Evolutionary conservation across 2,888 invertebrate genomes (phyloP).

Genomic region (Melitaea athalia): DNA sequence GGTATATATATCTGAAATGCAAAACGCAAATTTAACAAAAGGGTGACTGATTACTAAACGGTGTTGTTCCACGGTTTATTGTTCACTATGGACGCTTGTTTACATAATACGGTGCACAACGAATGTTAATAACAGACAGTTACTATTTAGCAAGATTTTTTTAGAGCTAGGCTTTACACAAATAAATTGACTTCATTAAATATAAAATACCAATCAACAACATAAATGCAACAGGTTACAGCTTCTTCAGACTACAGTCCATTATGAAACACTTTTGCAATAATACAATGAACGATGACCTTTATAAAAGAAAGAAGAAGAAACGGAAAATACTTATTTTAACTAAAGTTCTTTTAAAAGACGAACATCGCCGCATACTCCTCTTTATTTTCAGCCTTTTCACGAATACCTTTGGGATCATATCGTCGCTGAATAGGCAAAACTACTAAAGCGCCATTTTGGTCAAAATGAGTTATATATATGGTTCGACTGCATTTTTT

Average conservation of each 20-base stretch:
- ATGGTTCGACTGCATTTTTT: too few relatives aligned
- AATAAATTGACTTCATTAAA: constrained; percentile 23
- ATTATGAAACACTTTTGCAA: constrained; percentile 1
- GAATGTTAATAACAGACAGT: not conserved
- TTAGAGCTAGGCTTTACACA: constrained; percentile 38
- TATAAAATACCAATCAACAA: constrained; percentile 15
- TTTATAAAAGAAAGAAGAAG: constrained; percentile 8
- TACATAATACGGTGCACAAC: not conserved
- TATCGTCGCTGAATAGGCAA: too few relatives aligned
- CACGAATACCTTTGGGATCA: not conserved
- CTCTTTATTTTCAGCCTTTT: not conserved
- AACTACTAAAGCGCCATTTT: too few relatives aligned
- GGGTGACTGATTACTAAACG: constrained; percentile 4
- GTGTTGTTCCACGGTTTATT: not conserved
- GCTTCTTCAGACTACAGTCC: not conserved
- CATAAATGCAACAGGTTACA: too few relatives aligned
- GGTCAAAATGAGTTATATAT: too few relatives aligned
- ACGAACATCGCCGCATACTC: not conserved
- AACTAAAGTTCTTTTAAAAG: constrained; percentile 15
- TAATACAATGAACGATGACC: not conserved
- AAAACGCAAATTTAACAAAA: not conserved
- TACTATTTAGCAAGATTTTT: constrained; percentile 36
- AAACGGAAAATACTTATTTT: constrained; percentile 13
- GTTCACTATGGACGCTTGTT: constrained; percentile 1
- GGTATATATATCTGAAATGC: constrained; percentile 1